These are phyloP conservation scores for Acanthosoma haemorrhoidale DNA, from an alignment of 2,888 invertebrate genomes.

Conservation along the genomic window DNA sequence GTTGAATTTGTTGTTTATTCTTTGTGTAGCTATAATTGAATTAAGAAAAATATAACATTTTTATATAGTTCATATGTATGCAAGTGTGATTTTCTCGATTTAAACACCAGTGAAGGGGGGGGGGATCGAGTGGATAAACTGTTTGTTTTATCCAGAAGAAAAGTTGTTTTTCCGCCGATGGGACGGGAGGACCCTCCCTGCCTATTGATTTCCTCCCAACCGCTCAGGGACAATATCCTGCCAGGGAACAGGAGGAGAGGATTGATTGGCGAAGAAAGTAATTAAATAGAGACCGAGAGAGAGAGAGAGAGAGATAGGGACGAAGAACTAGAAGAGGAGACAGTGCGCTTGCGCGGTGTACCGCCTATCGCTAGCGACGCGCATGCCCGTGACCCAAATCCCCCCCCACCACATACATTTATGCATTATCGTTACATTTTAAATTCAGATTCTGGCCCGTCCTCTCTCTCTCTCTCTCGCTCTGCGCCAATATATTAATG, in stretches of 20 bases:
- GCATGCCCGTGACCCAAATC: slow-evolving; percentile 28
- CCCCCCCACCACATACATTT: slow-evolving; percentile 50
- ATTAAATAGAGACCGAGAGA: slow-evolving; percentile 11
- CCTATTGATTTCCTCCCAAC: background rate
- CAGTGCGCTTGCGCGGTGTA: slow-evolving; percentile 24
- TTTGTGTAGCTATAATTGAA: no score
- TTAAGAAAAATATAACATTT: no score
- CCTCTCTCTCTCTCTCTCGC: slow-evolving; percentile 48
- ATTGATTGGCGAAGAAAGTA: slow-evolving; percentile 9
- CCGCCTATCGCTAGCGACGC: slow-evolving; percentile 24
- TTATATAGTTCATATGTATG: no score
- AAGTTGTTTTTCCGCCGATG: no score
- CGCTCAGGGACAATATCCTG: background rate
- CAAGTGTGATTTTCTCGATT: no score
- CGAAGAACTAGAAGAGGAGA: background rate
- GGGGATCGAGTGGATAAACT: no score
- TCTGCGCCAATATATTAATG: slow-evolving; percentile 51
- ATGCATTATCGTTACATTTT: slow-evolving; percentile 49
- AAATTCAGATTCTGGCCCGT: slow-evolving; percentile 49
- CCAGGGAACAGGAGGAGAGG: background rate
- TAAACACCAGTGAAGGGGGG: no score
- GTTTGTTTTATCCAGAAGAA: no score
- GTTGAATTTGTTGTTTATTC: no score
- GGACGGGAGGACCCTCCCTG: no score
- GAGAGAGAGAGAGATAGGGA: background rate